A percentile compares a stretch with the other conserved stretches of the same genome.
These are phyloP conservation scores for Luidia sarsii DNA, from an alignment of 53 echinoderm and acorn worm genomes.

Conservation along the genomic window DNA sequence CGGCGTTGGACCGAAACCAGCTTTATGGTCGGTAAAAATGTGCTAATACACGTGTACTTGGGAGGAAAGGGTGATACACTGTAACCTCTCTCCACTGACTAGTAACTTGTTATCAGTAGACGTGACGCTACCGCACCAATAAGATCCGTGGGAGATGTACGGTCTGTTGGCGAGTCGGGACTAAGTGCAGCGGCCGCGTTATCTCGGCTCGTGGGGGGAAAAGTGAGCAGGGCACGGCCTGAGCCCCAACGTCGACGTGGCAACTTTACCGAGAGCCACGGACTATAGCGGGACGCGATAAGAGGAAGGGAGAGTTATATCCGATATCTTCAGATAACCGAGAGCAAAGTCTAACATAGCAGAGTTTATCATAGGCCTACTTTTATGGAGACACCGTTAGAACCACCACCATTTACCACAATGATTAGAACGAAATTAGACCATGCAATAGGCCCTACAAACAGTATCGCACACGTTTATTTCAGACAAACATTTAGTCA, in stretches of 20 bases:
- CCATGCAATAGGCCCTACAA: too few species aligned
- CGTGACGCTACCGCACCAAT: not conserved
- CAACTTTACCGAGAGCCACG: slow-evolving; percentile 22
- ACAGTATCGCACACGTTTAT: too few species aligned
- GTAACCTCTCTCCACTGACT: not conserved
- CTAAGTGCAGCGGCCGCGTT: not conserved
- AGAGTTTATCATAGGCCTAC: too few species aligned
- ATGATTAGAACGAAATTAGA: too few species aligned
- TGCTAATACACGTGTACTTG: slow-evolving; percentile 42
- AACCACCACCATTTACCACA: too few species aligned
- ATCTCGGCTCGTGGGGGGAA: not conserved
- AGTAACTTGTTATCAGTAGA: not conserved
- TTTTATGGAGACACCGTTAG: too few species aligned
- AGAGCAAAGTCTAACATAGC: not conserved
- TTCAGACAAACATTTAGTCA: too few species aligned
- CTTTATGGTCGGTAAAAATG: slow-evolving; percentile 12
- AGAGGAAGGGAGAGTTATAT: not conserved
- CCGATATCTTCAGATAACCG: not conserved
- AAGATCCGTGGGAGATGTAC: slow-evolving; percentile 35
- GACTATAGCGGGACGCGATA: not conserved
- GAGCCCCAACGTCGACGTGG: slow-evolving; percentile 19
- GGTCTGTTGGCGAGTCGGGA: not conserved
- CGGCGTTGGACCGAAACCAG: too few species aligned
- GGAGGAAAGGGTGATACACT: not conserved
- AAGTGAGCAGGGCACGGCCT: too few species aligned